Evolutionary conservation across 2,888 invertebrate species (phyloP).

Genomic region (Tuta absoluta): DNA sequence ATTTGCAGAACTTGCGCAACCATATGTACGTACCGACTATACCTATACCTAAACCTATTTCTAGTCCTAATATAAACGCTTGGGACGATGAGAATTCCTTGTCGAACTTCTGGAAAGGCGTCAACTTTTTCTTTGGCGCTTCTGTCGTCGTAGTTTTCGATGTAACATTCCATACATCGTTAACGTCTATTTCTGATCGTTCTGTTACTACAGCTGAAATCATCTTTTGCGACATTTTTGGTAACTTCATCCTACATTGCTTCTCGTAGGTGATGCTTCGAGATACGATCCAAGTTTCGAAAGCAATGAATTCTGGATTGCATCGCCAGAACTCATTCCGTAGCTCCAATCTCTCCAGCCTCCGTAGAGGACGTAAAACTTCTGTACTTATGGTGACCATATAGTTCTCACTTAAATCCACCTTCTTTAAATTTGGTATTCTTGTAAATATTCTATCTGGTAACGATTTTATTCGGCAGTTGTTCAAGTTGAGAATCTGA

Average conservation of each 20-base stretch:
- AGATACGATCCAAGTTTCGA: constrained; percentile 66
- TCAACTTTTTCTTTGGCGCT: constrained; percentile 45
- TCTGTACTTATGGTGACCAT: constrained; percentile 75
- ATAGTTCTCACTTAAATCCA: constrained; percentile 84
- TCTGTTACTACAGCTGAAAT: constrained; percentile 69
- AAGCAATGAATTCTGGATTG: constrained; percentile 64
- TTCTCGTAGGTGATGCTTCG: constrained; percentile 71
- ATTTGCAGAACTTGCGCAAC: constrained; percentile 63
- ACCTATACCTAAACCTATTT: constrained; percentile 69
- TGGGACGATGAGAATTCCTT: constrained; percentile 69
- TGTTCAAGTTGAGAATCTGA: constrained; percentile 81
- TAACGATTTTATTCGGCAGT: constrained; percentile 80
- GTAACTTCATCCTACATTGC: constrained; percentile 62
- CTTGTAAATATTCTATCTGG: constrained; percentile 75
- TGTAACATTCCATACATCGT: constrained; percentile 60
- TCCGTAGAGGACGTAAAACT: constrained; percentile 70
- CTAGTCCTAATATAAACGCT: constrained; percentile 69
- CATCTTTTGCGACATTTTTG: constrained; percentile 81
- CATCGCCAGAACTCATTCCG: constrained; percentile 82
- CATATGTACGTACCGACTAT: constrained; percentile 71
- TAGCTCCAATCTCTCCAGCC: constrained; percentile 76
- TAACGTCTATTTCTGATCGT: constrained; percentile 63
- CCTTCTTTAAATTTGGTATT: constrained; percentile 77
- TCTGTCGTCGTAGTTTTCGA: constrained; percentile 40
- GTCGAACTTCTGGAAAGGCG: constrained; percentile 68